A percentile compares a stretch with the other conserved stretches of the same genome.
phyloP scores from a whole-genome alignment of 2,797 vertebrate genomes.

The Pelodytes ibericus region DNA sequence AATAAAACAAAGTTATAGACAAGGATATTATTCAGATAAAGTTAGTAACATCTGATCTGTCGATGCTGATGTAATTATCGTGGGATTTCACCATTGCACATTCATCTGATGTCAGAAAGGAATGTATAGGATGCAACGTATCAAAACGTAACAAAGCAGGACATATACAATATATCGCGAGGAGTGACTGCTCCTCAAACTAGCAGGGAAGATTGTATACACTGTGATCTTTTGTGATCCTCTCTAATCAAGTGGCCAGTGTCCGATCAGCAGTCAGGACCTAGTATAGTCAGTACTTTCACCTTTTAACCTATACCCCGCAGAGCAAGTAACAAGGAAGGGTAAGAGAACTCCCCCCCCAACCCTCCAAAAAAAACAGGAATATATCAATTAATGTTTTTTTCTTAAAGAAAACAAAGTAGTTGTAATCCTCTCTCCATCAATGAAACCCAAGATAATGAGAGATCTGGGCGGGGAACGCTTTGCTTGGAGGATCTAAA shows the following conservation, averaged over 20 bases:
- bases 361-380: constrained; percentile 80
- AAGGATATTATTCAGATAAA: no score
- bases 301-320: constrained; percentile 39
- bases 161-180: constrained; percentile 18
- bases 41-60: no score
- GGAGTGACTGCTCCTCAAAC: neutral
- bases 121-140: neutral
- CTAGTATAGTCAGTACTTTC: constrained; percentile 9
- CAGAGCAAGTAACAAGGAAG: constrained; percentile 27
- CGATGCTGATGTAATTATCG: no score
- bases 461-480: constrained; percentile 81
- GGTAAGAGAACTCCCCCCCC: constrained; percentile 4
- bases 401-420: constrained; percentile 84
- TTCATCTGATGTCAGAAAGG: neutral
- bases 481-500: constrained; percentile 86
- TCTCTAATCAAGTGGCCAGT: constrained; percentile 13
- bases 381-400: constrained; percentile 93
- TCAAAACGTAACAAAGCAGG: neutral
- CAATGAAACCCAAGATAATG: constrained; percentile 84
- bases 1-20: no score
- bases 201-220: neutral
- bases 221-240: constrained; percentile 13
- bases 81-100: no score
- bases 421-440: constrained; percentile 86
- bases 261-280: constrained; percentile 23